Evolutionary conservation across 1,140 invertebrate species (phyloP), one percentile per base, ranked within the genome.

Genomic region (Bombus affinis): DNA sequence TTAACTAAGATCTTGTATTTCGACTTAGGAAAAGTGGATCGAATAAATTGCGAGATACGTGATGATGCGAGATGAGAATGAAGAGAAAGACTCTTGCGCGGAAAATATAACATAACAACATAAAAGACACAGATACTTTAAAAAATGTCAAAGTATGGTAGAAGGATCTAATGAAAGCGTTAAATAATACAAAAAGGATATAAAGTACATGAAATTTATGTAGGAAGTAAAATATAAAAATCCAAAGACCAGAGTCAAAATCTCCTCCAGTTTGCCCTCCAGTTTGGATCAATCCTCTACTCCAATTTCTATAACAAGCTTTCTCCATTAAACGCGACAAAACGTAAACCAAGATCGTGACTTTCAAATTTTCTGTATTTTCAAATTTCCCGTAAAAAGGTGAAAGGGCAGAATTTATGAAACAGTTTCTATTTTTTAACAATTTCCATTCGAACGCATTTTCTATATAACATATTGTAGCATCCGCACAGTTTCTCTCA

Each of bases 281-380:
- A 28, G 28, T 42, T 59, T 10, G 15, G 13, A 57, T 68, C 71
- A 15, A 72, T 44, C 18, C 4, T 8, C 10, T 22, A 22, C 22
- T 4, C 5, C 47, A 22, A 8, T 39, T 44, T 32, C 73, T 59
- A 57, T 57, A 83, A 83, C 71, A 83, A 39, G 81, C 25, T 83
- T 82, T 65, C 13, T 25, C 71, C 53, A 82, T 65, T 62, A 81
- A 53, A 62, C n/a, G 37, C 59, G 81, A n/a, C 59, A 13, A 68
- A 76, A 68, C 53, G 70, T 57, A 57, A 35, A 73, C 39, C 10
- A 42, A 62, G 35, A 53, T 35, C n/a, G 35, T 76, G 37, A 78
- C n/a, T 70, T 53, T 57, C 10, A 13, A 73, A 65, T 77, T 62
- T 82, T 32, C 37, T 22, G 57, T 59, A 59, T n/a, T 62, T 62